Base-by-base conservation (phyloP, 2,797 vertebrate genomes). In the Ptychadena robeensis region DNA sequence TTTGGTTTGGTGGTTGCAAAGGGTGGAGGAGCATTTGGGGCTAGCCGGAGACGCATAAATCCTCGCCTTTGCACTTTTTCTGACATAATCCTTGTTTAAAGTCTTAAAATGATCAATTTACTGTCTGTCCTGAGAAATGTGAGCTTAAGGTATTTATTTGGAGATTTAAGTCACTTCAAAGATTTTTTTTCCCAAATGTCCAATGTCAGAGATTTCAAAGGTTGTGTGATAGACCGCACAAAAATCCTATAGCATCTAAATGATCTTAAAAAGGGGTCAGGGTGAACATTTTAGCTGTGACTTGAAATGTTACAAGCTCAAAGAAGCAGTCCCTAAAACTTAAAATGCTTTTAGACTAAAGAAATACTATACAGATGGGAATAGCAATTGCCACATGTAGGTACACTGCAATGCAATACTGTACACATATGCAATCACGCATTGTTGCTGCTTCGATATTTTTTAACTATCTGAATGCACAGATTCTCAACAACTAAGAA, bases 51-150 rank as follows among this genome's bases (percentile, higher is more conserved):
- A 76, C 53, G 63, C 63, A 69, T 82, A 82, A 82, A 82, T 76
- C 80, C 65, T 82, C 34, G 65, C 73, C 80, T 82, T 53, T 82
- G 80, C 65, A 82, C 73, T 82, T 82, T 61, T 82, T 82, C 80
- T 82, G 80, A 77, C 81, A 82, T 77, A 82, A 82, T 82, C 80
- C 80, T 76, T 82, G 73, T 82, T 82, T 82, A 69, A 82, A 76
- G 80, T 67, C 73, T 82, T 82, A 64, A 70, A 82, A 82, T 82
- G 66, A 82, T 82, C 81, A 82, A 82, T 82, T 82, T 82, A 82
- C 73, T 82, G 81, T 77, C 73, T 82, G 80, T 82, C 80, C 80
- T 40, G 65, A 82, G 80, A 82, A 82, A 76, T 63, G 72, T 57
- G 53, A 82, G 80, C 80, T 70, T 82, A 82, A 82, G 80, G 71